These are phyloP conservation scores for Cremastinae sp. DNA, from an alignment of 2,888 invertebrate genomes.

Conservation along the genomic window DNA sequence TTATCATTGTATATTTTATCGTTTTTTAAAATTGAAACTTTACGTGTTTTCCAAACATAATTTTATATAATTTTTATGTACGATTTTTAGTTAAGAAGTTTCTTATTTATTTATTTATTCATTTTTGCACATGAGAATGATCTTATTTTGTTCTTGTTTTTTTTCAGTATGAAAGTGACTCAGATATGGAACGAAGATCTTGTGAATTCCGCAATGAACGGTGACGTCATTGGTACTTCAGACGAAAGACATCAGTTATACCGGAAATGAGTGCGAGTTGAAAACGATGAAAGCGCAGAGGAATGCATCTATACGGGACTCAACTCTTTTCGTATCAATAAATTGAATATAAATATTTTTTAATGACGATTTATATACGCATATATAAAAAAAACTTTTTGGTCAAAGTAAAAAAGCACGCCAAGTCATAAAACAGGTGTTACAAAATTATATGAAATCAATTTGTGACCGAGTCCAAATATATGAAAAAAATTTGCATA, in stretches of 20 bases:
- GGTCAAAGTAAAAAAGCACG: no score
- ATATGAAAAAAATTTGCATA: no score
- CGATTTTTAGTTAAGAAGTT: not conserved
- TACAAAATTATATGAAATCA: no score
- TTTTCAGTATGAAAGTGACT: constrained; percentile 30
- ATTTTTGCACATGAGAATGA: not conserved
- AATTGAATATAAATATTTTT: no score
- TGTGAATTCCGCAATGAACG: constrained; percentile 34
- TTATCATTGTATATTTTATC: no score
- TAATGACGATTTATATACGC: no score
- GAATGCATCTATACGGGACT: constrained; percentile 16
- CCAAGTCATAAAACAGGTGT: no score
- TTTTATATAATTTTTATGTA: no score
- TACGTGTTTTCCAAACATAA: no score
- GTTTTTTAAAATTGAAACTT: no score
- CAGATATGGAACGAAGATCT: constrained; percentile 39
- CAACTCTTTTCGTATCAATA: not conserved
- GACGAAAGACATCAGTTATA: not conserved
- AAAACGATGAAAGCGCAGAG: not conserved
- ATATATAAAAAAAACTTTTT: no score
- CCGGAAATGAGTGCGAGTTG: constrained; percentile 25
- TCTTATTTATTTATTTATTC: not conserved
- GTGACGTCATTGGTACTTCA: constrained; percentile 46
- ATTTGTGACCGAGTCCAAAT: no score
- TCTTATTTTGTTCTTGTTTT: not conserved